Evolutionary conservation across 2,888 invertebrate genomes (phyloP).

Genomic region (Rotaria sp.): DNA sequence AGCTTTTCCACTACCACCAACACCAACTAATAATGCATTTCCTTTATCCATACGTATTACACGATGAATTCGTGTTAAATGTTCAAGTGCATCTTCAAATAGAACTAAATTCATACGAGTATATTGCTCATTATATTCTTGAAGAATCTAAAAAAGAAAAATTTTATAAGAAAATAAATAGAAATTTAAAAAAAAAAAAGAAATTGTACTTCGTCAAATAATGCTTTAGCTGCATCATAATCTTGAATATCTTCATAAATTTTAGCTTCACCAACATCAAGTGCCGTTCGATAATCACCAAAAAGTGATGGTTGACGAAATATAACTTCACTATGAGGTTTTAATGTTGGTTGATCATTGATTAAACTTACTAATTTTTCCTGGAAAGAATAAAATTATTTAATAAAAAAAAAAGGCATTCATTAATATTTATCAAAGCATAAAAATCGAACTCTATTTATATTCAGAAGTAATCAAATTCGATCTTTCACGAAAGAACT

Average conservation of each 20-base stretch:
- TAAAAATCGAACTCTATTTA: too few species aligned
- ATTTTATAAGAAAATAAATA: not conserved
- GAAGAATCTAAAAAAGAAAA: conserved; percentile 63
- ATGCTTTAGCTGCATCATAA: conserved; percentile 75
- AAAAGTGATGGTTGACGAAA: conserved; percentile 77
- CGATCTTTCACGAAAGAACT: too few species aligned
- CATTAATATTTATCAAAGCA: too few species aligned
- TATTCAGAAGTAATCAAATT: too few species aligned
- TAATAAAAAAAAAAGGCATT: not conserved
- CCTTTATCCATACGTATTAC: conserved; percentile 74
- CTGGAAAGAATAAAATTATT: not conserved
- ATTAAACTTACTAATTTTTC: conserved; percentile 30
- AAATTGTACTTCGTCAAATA: conserved; percentile 71
- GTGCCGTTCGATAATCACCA: conserved; percentile 78
- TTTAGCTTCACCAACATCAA: conserved; percentile 70
- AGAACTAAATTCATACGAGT: conserved; percentile 71
- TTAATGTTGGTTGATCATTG: conserved; percentile 44
- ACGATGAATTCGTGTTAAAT: conserved; percentile 77
- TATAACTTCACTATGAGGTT: conserved; percentile 62
- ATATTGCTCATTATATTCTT: conserved; percentile 72
- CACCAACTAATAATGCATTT: conserved; percentile 76
- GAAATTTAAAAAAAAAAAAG: not conserved
- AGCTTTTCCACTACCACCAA: conserved; percentile 78
- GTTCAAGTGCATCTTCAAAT: conserved; percentile 83
- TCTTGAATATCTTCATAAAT: conserved; percentile 81